A percentile compares a stretch with the other conserved stretches of the same genome.
These are phyloP conservation scores for Pararge aegeria DNA, from an alignment of 1,140 invertebrate species.

Conservation along the genomic window DNA sequence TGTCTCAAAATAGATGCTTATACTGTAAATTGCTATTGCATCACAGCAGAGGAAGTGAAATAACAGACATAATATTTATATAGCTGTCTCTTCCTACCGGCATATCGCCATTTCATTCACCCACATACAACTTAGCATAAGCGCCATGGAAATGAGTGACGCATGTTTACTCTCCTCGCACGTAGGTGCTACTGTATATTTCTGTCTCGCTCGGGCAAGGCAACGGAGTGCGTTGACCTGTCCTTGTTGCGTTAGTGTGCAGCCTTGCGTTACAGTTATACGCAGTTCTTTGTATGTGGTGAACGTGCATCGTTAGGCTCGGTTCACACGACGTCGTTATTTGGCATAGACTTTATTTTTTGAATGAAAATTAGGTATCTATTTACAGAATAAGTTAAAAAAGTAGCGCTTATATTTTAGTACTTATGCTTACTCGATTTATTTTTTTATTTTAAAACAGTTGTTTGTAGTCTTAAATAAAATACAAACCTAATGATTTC, in stretches of 20 bases:
- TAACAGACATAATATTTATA: constrained; percentile 79
- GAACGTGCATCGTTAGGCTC: constrained; percentile 66
- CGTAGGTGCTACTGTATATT: constrained; percentile 38
- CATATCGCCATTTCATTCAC: constrained; percentile 57
- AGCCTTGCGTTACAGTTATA: constrained; percentile 77
- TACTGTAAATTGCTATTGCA: constrained; percentile 74
- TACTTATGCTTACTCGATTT: no score
- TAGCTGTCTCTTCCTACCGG: constrained; percentile 58
- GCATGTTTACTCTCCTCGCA: constrained; percentile 43
- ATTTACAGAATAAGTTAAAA: no score
- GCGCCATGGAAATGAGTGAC: constrained; percentile 42
- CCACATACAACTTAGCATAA: constrained; percentile 45
- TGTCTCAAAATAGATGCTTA: constrained; percentile 71
- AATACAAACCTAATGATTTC: constrained; percentile 24
- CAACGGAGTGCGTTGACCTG: constrained; percentile 77
- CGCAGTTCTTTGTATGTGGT: constrained; percentile 55
- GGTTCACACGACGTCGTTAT: constrained; percentile 46
- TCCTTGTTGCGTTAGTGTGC: constrained; percentile 75
- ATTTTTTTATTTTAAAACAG: no score
- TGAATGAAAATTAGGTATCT: not conserved
- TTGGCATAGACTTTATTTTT: not conserved
- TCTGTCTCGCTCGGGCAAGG: constrained; percentile 66
- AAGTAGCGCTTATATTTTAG: no score
- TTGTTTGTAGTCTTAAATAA: no score
- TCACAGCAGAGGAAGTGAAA: constrained; percentile 77